phyloP scores from a whole-genome alignment of 1,140 invertebrate species.

The Rhynchophorus ferrugineus region DNA sequence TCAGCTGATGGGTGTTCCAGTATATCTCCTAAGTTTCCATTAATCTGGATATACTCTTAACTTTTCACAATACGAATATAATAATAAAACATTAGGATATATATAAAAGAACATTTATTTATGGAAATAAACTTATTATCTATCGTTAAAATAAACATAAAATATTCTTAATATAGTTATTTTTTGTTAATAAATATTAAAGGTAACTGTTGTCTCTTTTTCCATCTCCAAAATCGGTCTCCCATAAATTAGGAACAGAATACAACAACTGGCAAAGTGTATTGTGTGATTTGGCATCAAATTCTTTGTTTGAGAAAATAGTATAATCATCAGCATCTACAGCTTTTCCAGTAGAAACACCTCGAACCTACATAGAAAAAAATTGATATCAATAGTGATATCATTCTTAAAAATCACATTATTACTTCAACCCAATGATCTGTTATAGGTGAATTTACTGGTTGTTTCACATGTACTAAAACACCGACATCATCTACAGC shows the following conservation, averaged over 20 bases:
- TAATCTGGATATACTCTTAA: too few species aligned
- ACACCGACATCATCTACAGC: conserved; percentile 14
- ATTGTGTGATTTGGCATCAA: conserved; percentile 15
- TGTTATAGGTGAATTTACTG: conserved; percentile 5
- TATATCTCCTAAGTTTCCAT: too few species aligned
- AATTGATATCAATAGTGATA: not conserved
- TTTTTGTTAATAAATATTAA: too few species aligned
- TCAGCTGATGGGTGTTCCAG: too few species aligned
- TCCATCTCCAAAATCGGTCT: too few species aligned
- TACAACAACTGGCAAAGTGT: conserved; percentile 13
- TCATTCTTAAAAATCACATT: not conserved
- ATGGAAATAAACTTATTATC: too few species aligned
- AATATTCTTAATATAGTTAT: too few species aligned
- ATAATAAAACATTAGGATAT: too few species aligned
- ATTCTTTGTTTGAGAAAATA: conserved; percentile 17
- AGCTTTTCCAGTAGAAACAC: conserved; percentile 10
- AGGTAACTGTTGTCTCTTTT: too few species aligned
- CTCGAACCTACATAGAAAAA: conserved; percentile 13
- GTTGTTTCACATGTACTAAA: conserved; percentile 10
- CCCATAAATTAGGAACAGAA: conserved; percentile 18
- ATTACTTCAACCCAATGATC: conserved; percentile 20
- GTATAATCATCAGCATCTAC: conserved; percentile 16
- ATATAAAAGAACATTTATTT: too few species aligned
- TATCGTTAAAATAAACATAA: too few species aligned
- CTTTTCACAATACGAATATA: too few species aligned